Evolutionary conservation across 37 sponge, comb jelly and placozoan genomes (phyloP), one percentile per base, ranked within the genome.

Genomic region (Cladorhizidae sp.): DNA sequence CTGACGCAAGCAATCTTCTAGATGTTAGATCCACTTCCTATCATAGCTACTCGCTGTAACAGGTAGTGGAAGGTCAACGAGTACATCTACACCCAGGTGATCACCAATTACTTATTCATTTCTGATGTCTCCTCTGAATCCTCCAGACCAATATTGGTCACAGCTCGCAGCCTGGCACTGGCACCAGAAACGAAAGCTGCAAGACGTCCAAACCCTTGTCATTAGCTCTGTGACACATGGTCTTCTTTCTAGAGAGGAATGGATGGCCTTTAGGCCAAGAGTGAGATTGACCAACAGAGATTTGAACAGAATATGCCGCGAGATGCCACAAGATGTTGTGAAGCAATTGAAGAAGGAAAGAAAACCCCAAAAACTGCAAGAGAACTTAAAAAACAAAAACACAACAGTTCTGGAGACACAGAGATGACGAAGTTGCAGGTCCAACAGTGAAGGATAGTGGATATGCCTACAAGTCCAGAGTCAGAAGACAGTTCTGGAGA

Each of bases 391-490:
- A n/a, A n/a, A n/a, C n/a, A n/a, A n/a, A n/a, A n/a, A n/a, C n/a
- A n/a, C n/a, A n/a, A n/a, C n/a, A n/a, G n/a, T n/a, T n/a, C n/a
- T n/a, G n/a, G n/a, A n/a, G n/a, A n/a, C n/a, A n/a, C n/a, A n/a
- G n/a, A n/a, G n/a, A n/a, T n/a, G n/a, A n/a, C n/a, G n/a, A n/a
- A n/a, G n/a, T n/a, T n/a, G n/a, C n/a, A n/a, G n/a, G n/a, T n/a
- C n/a, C n/a, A n/a, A n/a, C n/a, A n/a, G 77, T 95, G 23, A 95
- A 95, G 64, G 92, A 95, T 76, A 67, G 96, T 43, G 96, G 96
- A 42, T 95, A 95, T 55, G 96, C 96, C 38, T 88, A 88, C 55
- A 95, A 92, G 62, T 95, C 92, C n/a, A 73, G 96, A 49, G 77
- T 85, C n/a, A 61, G 89, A 25, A 91, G 72, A 87, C 54, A 36